Evolutionary conservation across 2,888 invertebrate genomes (phyloP).

Genomic region (Brachylomia viminalis): DNA sequence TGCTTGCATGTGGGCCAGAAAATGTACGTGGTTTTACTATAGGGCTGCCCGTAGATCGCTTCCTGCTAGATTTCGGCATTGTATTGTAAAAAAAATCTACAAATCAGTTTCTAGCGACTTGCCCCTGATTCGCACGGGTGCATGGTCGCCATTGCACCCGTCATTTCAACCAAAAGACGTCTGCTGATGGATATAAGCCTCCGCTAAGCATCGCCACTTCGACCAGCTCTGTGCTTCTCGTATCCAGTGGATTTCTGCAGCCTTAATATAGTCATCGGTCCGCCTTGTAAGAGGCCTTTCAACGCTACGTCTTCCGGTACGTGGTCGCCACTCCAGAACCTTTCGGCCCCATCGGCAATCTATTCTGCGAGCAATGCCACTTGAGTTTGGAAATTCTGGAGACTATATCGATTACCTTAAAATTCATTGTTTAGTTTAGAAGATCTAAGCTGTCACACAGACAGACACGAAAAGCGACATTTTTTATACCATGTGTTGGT

Average conservation of each 20-base stretch:
- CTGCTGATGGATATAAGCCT: neutral
- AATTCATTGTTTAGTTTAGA: neutral
- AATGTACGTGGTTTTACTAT: neutral
- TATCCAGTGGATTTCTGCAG: neutral
- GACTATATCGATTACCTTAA: neutral
- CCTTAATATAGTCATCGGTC: neutral
- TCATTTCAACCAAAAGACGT: neutral
- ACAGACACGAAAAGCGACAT: neutral
- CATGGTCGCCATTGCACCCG: too few species aligned
- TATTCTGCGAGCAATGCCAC: neutral
- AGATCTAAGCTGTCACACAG: neutral
- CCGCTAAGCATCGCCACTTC: neutral
- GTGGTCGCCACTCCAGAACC: too few species aligned
- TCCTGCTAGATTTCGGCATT: neutral
- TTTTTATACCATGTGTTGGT: neutral
- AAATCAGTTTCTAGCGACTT: neutral
- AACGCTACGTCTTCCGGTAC: neutral
- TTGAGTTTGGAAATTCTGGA: neutral
- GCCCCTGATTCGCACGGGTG: neutral
- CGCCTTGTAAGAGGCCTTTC: neutral
- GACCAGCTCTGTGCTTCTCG: neutral
- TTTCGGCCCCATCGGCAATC: neutral
- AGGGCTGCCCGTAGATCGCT: neutral
- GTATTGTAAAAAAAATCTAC: neutral
- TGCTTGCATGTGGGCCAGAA: constrained; percentile 25